Base-by-base conservation (phyloP, 1,140 invertebrate genomes). In the Leptinotarsa undecemlineata region DNA sequence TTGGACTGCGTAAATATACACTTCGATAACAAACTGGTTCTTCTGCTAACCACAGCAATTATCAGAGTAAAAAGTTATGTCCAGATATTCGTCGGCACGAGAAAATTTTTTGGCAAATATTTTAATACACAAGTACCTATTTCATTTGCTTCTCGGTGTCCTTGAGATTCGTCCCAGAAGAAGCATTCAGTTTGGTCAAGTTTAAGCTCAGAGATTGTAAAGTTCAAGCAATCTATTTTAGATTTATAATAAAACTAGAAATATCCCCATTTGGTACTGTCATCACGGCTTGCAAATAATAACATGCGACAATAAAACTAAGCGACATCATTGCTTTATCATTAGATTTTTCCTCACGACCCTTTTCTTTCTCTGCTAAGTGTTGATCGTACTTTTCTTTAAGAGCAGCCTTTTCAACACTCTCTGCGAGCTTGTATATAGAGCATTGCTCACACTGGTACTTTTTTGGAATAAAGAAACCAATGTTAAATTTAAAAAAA, bases 251-350 rank as follows among this genome's bases (percentile, higher is more conserved):
- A 64, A 21, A 21, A 64, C 4, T 20, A 64, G 19, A 64, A 15
- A 14, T 23, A 0, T 64, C 21, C 4, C 21, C 62, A 19, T 64
- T 19, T 21, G 62, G 62, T 13, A 19, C 19, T 19, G n/a, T 15
- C 62, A 64, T n/a, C 20, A 64, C 80, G 76, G 85, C 83, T 73
- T 85, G 81, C 19, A 86, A 73, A 74, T 86, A 84, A 86, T 71
- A 79, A 76, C 61, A 33, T 8, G 80, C 79, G 26, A 84, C 82
- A 66, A 81, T 70, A 62, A 69, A 72, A 21, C 78, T 80, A 71
- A 78, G 76, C 62, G 71, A 64, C 42, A 63, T 23, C 63, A 63
- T 71, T 14, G 15, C 57, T 76, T 82, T 85, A 74, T 85, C 82
- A 4, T 70, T 71, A 60, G n/a, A n/a, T n/a, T n/a, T n/a, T n/a